phyloP scores from a whole-genome alignment of 2,797 vertebrate species.

The Eulemur coronatus region DNA sequence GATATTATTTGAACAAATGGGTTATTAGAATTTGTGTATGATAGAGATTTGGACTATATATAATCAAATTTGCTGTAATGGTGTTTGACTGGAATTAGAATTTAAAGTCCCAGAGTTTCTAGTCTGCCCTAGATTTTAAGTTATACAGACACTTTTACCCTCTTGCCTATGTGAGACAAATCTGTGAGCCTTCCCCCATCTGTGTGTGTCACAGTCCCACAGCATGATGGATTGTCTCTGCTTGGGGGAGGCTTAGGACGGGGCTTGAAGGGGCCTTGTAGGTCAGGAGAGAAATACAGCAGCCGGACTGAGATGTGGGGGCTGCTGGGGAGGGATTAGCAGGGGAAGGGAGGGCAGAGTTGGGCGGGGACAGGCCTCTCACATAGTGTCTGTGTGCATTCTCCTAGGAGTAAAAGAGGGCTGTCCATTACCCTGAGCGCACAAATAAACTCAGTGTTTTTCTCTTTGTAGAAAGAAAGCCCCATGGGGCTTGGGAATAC shows the following conservation, averaged over 20 bases:
- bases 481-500: constrained; percentile 41
- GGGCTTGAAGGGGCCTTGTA: constrained; percentile 80
- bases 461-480: constrained; percentile 66
- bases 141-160: constrained; percentile 57
- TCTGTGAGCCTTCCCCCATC: constrained; percentile 77
- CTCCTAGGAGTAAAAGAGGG: constrained; percentile 66
- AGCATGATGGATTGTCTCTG: constrained; percentile 81
- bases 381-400: constrained; percentile 60
- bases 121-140: constrained; percentile 65
- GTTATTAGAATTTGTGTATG: constrained; percentile 57
- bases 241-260: constrained; percentile 76
- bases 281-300: constrained; percentile 80
- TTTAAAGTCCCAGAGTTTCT: constrained; percentile 48
- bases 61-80: constrained; percentile 53
- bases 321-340: constrained; percentile 59
- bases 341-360: constrained; percentile 28
- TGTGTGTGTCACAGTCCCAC: constrained; percentile 76
- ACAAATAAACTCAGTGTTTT: constrained; percentile 74
- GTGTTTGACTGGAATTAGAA: constrained; percentile 59
- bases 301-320: constrained; percentile 72
- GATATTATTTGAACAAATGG: constrained; percentile 48
- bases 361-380: constrained; percentile 40
- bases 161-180: constrained; percentile 72
- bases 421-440: constrained; percentile 63
- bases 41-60: not conserved